Percentiles rank a stretch among this genome's conserved stretches.
These are phyloP conservation scores for Anoplius nigerrimus DNA, from an alignment of 2,888 invertebrate species.

Conservation along the genomic window DNA sequence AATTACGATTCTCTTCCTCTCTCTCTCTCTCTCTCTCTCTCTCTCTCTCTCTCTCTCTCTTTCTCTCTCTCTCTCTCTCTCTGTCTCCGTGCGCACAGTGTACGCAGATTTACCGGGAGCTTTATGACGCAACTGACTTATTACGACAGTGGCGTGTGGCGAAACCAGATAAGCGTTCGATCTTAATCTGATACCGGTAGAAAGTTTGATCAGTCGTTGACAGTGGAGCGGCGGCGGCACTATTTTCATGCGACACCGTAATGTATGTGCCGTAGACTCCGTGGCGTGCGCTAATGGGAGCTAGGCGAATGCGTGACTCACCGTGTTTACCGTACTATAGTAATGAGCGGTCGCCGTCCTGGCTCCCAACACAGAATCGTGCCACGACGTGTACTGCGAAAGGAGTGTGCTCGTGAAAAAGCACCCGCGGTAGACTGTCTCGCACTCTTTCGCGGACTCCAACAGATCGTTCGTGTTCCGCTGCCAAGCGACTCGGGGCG, in stretches of 20 bases:
- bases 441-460: too few relatives aligned
- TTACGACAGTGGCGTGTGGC: background rate
- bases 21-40: too few relatives aligned
- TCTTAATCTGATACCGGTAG: background rate
- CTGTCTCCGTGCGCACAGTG: background rate
- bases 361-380: slow-evolving; percentile 1
- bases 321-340: slow-evolving; percentile 42
- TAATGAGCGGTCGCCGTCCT: slow-evolving; percentile 37
- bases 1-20: too few relatives aligned
- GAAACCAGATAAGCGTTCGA: background rate
- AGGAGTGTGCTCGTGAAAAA: too few relatives aligned
- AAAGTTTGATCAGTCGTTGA: slow-evolving; percentile 1
- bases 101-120: too few relatives aligned
- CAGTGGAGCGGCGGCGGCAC: background rate
- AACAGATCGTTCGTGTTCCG: background rate
- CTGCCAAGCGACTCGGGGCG: background rate
- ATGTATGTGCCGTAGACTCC: slow-evolving; percentile 19
- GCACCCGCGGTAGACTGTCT: too few relatives aligned
- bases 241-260: slow-evolving; percentile 1
- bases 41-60: background rate
- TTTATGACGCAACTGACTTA: background rate
- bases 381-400: too few relatives aligned
- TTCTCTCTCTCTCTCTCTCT: background rate
- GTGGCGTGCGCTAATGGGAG: slow-evolving; percentile 36
- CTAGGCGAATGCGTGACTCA: slow-evolving; percentile 47